Evolutionary conservation across 2,888 invertebrate species (phyloP), one percentile per base, ranked within the genome.

Genomic region (Toxonevra muliebris): DNA sequence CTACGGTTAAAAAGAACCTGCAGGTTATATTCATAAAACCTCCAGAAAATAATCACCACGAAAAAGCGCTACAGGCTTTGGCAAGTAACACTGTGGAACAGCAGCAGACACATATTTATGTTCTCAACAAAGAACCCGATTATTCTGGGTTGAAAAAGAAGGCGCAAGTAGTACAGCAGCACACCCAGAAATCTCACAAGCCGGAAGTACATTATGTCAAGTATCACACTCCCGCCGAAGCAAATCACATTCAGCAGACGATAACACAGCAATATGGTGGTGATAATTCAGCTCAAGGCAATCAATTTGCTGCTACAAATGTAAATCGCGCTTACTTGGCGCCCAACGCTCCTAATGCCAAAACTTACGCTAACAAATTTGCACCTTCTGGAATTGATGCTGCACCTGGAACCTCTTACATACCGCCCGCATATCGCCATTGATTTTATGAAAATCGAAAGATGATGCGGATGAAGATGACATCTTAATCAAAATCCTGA

Each of bases 321-420:
- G 62, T 58, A 19, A 55, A 62, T 61, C 61, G 30, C 3, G 60
- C 61, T n/a, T 53, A 66, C 40, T 8, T 57, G 1, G 11, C 66
- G 15, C 52, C 66, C 13, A 54, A 64, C 10, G 20, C 40, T 12
- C 80, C 84, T 9, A 78, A 80, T 9, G 75, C 75, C 10, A 80
- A 81, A 73, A 76, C 78, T 68, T 80, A 80, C 68, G 80, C 80
- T 0, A 79, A 75, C 69, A 76, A 80, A 61, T 83, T 80, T 66
- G 53, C 82, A 65, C 82, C 82, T 13, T 74, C 74, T 40, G 82
- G 79, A 66, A 68, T n/a, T n/a, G n/a, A n/a, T n/a, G 17, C 61
- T 13, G 41, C 41, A 17, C 52, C 61, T 41, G 52, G 13, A 52
- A 53, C 55, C 52, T 42, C 62, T 7, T 63, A 54, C 9, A 63